Evolutionary conservation across 1,140 invertebrate species (phyloP), one percentile per base, ranked within the genome.

Genomic region (Zaprionus camerounensis): DNA sequence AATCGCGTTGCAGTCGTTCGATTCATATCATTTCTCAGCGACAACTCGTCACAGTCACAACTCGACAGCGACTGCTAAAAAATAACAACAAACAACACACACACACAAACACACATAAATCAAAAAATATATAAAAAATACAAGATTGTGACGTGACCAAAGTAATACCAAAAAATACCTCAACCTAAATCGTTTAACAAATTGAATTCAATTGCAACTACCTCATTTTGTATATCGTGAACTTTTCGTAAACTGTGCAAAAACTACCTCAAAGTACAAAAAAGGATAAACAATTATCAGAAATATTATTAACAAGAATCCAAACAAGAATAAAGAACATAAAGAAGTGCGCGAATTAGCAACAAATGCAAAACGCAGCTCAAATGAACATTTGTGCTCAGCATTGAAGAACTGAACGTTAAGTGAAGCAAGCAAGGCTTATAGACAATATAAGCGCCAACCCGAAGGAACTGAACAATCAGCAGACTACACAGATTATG

Each of bases 221-320:
- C 85, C 85, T 90, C 85, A 90, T 90, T 90, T 90, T 90, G 81
- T 81, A 82, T 51, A 84, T 74, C 69, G 81, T 73, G 71, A 90
- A 90, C 75, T 81, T 81, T 80, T 82, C 20, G 66, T 64, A 63
- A 71, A 74, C 65, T 81, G 82, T 85, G 82, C 72, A 74, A 90
- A 81, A 78, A 63, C 81, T 90, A 90, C 85, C 85, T 90, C 85
- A 90, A 90, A 91, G 85, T 90, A 91, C 86, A 91, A 91, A 61
- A 88, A 46, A 17, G 41, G 41, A 46, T 46, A 46, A 46, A 46
- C 41, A 63, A 74, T 61, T 46, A 46, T 24, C 15, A 64, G 61
- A 74, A 73, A 17, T 46, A 38, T 46, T 55, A 58, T 53, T 67
- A 41, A 46, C 7, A 57, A 61, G 64, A 78, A 41, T 53, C n/a